Conservation (phyloP, 2,113 vertebrate species). For the Galeopterus variegatus region DNA sequence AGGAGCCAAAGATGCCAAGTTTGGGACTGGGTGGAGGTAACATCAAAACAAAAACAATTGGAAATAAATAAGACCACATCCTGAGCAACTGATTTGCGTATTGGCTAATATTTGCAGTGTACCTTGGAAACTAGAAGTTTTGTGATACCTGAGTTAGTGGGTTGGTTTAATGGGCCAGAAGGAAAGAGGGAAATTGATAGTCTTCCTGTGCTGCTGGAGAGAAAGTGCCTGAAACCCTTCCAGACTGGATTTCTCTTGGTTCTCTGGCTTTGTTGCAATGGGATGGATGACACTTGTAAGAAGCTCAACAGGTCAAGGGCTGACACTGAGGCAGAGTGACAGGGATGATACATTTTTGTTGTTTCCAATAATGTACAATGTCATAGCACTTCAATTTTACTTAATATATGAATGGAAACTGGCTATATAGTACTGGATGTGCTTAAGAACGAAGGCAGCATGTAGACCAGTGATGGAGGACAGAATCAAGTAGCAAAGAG, state of each 20-base stretch:
- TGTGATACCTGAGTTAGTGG: neutral
- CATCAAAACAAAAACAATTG: neutral
- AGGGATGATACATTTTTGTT: neutral
- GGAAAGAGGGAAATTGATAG: neutral
- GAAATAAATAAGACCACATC: neutral
- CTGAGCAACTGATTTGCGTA: neutral
- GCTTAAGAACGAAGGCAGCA: conserved; percentile 26
- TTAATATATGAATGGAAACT: neutral
- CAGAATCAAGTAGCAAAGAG: neutral
- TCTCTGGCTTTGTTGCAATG: neutral
- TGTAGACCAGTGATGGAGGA: neutral
- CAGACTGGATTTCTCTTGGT: neutral
- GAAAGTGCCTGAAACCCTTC: neutral
- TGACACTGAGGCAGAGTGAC: neutral
- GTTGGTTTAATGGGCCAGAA: neutral
- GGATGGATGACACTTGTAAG: neutral
- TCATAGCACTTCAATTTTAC: conserved; percentile 5
- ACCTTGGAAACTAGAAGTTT: neutral
- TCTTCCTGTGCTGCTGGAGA: neutral
- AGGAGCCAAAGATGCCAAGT: neutral
- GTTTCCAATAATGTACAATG: conserved; percentile 16
- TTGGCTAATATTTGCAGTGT: neutral
- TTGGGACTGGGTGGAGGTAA: neutral
- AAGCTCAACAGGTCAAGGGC: neutral
- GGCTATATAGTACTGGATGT: neutral